Base-by-base conservation (phyloP, 2,888 invertebrate genomes). In the Folsomia candida region DNA sequence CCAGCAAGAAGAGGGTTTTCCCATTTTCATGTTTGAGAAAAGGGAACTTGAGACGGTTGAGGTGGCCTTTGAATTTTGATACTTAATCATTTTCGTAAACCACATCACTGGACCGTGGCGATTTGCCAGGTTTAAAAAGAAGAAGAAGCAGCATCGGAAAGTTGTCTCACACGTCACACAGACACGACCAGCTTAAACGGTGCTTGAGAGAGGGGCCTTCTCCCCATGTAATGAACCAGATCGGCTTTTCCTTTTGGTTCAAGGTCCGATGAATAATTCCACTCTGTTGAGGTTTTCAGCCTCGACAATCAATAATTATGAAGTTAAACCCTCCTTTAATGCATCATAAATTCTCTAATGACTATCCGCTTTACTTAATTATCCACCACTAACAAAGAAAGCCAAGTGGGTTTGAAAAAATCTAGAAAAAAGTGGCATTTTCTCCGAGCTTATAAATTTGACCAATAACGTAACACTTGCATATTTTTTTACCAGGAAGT, bases 81-180 rank as follows among this genome's bases (percentile, higher is more conserved):
- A 73, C 70, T 73, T 65, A 37, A 73, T 73, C 70, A 70, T 70
- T 70, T n/a, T 65, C 70, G 73, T 73, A 73, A 73, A 73, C 68
- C 73, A 70, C 68, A 65, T 70, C 73, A 73, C 68, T 65, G 65
- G 73, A 73, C 73, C 73, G 68, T 72, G 69, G 66, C 71, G 60
- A 58, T 54, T 71, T 66, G 58, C 68, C 68, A 71, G 68, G 62
- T 67, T 70, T 59, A 26, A 26, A 25, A 59, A 59, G 25, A 59
- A 59, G n/a, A n/a, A n/a, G n/a, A n/a, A n/a, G n/a, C n/a, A n/a
- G n/a, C n/a, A n/a, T n/a, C n/a, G n/a, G n/a, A n/a, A n/a, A n/a
- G n/a, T n/a, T n/a, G n/a, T n/a, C n/a, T n/a, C n/a, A n/a, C n/a
- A n/a, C n/a, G n/a, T n/a, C n/a, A n/a, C n/a, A n/a, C n/a, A n/a